Conservation (phyloP, 2,888 invertebrate genomes). For the Lissonota sp. region DNA sequence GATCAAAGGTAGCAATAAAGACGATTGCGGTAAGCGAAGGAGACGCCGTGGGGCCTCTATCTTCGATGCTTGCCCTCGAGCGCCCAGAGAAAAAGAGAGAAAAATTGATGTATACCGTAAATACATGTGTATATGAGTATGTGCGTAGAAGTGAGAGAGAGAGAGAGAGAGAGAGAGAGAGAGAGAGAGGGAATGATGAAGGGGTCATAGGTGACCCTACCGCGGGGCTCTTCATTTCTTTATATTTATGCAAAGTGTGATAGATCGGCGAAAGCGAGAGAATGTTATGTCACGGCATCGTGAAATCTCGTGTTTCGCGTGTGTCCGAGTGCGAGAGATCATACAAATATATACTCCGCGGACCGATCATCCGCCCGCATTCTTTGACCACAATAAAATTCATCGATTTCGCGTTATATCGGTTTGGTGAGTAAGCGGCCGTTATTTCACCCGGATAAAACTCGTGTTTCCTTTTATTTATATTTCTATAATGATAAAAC, state of each 20-base stretch:
- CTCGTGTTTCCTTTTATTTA: not conserved
- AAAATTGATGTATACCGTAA: too few species aligned
- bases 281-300: slow-evolving; percentile 70
- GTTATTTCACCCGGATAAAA: too few species aligned
- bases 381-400: slow-evolving; percentile 38
- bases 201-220: slow-evolving; percentile 62
- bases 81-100: too few species aligned
- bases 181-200: not conserved
- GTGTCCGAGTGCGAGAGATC: not conserved
- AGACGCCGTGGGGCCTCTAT: not conserved
- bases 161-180: slow-evolving; percentile 4
- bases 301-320: slow-evolving; percentile 18
- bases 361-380: slow-evolving; percentile 33
- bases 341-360: not conserved
- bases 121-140: too few species aligned
- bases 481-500: slow-evolving; percentile 3
- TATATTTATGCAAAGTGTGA: slow-evolving; percentile 72
- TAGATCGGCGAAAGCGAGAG: slow-evolving; percentile 75
- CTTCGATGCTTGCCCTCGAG: not conserved
- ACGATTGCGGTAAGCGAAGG: not conserved
- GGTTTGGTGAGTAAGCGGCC: not conserved
- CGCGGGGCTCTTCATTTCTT: slow-evolving; percentile 61
- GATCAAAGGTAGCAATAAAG: slow-evolving; percentile 42
- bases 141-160: too few species aligned
- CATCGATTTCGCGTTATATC: not conserved